Base-by-base conservation (phyloP, 2,113 vertebrate genomes). In the Cavia aperea region DNA sequence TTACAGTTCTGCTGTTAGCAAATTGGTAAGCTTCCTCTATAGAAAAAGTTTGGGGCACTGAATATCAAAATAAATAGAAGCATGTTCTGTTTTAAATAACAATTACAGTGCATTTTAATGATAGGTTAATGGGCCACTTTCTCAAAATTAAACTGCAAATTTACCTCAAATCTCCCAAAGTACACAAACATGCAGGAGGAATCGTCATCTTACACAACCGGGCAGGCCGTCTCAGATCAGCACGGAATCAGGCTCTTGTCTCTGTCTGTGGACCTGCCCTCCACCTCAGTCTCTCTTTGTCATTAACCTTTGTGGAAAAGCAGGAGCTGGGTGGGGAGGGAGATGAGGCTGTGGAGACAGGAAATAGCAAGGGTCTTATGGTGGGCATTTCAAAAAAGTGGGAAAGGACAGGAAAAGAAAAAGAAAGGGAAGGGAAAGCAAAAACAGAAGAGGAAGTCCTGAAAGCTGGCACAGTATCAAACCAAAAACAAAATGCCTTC, bases 1-100 rank as follows among this genome's bases (percentile, higher is more conserved):
- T 94, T 97, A 98, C 66, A n/a, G 95, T 29, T 91, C 68, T 72
- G 94, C 97, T 82, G 26, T 95, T 91, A 97, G 97, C 81, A 98
- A 94, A 63, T 18, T 94, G 58, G 36, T 70, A 65, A 92, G 84
- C 11, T 95, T 96, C 39, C 82, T 18, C n/a, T 72, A 12, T 43
- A 73, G 39, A 63, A 68, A 83, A 72, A 36, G 5, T 86, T 78
- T 70, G 72, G 19, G 3, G 29, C 65, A 75, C 11, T 19, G 51
- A 23, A 49, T 39, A 24, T 58, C 93, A 94, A 88, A 96, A 94
- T 87, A 86, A 94, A 86, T 72, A 82, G 4, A 0, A 58, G 6
- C 49, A 51, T 56, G 65, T 78, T 95, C 93, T 82, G 33, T 95
- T 81, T 87, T 95, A 87, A 81, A 88, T 72, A 97, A 93, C 89